phyloP scores from a whole-genome alignment of 2,797 vertebrate genomes.

The Urosaurus nigricauda region DNA sequence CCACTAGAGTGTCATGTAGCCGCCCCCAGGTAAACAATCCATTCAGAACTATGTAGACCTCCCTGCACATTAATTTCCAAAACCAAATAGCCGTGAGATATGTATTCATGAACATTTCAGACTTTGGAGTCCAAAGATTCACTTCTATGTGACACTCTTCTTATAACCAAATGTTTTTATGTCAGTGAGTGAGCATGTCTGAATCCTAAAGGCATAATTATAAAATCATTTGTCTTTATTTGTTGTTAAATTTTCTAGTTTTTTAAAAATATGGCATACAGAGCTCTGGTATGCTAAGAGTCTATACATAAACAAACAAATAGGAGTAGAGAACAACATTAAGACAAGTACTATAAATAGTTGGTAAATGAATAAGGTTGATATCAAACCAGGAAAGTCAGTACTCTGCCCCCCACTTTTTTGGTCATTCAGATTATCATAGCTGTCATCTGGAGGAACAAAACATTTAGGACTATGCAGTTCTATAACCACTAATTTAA shows the following conservation, averaged over 20 bases:
- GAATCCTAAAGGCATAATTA: background rate
- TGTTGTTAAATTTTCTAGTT: background rate
- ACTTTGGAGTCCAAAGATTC: background rate
- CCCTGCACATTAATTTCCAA: background rate
- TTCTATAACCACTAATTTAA: slow-evolving; percentile 6
- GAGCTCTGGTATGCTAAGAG: no score
- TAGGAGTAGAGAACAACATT: background rate
- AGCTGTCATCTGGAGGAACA: background rate
- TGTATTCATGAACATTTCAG: background rate
- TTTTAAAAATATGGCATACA: no score
- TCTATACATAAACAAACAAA: no score
- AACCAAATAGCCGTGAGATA: background rate
- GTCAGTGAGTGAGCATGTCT: background rate
- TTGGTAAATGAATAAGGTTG: background rate
- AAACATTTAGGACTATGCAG: slow-evolving; percentile 13
- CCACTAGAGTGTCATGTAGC: no score
- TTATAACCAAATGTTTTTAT: background rate
- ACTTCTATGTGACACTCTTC: background rate
- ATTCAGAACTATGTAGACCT: slow-evolving; percentile 10
- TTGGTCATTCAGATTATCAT: background rate
- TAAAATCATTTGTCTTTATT: background rate
- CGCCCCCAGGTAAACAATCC: background rate
- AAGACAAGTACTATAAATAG: background rate
- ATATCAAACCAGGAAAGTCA: background rate
- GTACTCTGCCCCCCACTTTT: background rate